Evolutionary conservation across 2,888 invertebrate genomes (phyloP), one percentile per base, ranked within the genome.

Genomic region (Teinopalpus imperialis): DNA sequence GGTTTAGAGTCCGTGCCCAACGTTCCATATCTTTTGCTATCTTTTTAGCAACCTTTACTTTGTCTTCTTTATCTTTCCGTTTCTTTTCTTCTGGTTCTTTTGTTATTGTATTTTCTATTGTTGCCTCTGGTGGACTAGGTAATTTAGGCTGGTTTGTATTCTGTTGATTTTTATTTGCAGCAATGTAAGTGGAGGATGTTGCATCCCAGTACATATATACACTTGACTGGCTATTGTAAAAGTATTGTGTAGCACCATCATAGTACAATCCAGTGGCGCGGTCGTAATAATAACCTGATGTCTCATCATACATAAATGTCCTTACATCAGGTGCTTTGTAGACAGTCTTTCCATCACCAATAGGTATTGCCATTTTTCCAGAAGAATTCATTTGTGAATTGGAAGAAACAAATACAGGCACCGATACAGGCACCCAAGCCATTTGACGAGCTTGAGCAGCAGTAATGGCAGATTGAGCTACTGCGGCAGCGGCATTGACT

Each of bases 1-100:
- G 98, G 74, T 99, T 99, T 53, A 98, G 86, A 6, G 97, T 97
- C 63, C 98, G 97, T 0, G 99, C 99, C 99, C 99, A 99, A 43
- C 92, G 79, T 52, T 92, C 92, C 92, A 92, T 92, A 57, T 92
- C 94, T 86, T 98, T 98, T 0, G 98, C 98, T 58, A 98, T 98
- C 78, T 98, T 97, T 74, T 98, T 98, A 2, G 98, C 98, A 6
- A 97, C 97, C 83, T 98, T 98, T 0, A 97, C 98, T 86, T 98
- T 98, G 62, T 98, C 98, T 49, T 95, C 95, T 61, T 96, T 96
- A 31, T 91, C 93, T 58, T 92, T 93, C 73, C 94, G 95, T 75
- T 93, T 93, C 51, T 91, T 92, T 49, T 92, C 91, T 7, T 81
- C 82, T 0, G 79, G 75, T 9, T 87, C 86, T 57, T 81, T 81